Percentiles rank a stretch among this genome's conserved stretches.
Evolutionary conservation across 2,888 invertebrate species (phyloP).

Genomic region (Chirona hameri): DNA sequence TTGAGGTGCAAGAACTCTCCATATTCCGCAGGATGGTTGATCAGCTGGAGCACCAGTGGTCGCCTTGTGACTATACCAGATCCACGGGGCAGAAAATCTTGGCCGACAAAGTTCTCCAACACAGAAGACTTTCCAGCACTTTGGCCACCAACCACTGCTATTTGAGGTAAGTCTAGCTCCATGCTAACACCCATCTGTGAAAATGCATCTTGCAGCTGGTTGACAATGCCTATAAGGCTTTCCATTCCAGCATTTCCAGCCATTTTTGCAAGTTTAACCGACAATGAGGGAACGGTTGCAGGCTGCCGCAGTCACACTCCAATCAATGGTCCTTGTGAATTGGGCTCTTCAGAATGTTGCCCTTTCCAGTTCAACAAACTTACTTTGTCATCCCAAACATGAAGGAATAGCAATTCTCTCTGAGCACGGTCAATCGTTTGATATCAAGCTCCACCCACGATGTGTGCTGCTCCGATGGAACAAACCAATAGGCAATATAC

Average conservation of each 20-base stretch:
- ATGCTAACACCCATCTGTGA: slow-evolving; percentile 96
- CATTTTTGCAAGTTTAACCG: slow-evolving; percentile 38
- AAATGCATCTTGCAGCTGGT: slow-evolving; percentile 99
- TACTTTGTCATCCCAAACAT: too few species aligned
- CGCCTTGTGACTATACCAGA: slow-evolving; percentile 95
- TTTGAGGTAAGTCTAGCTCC: slow-evolving; percentile 98
- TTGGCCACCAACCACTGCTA: slow-evolving; percentile 99
- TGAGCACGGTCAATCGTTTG: too few species aligned
- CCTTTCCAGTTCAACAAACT: too few species aligned
- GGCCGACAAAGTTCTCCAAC: slow-evolving; percentile 99
- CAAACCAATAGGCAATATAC: too few species aligned
- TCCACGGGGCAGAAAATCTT: slow-evolving; percentile 92
- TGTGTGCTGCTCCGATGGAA: too few species aligned
- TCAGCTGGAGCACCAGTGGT: slow-evolving; percentile 89
- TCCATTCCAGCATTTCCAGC: slow-evolving; percentile 71
- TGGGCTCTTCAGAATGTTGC: too few species aligned
- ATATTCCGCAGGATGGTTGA: slow-evolving; percentile 79
- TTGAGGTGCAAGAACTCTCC: slow-evolving; percentile 98
- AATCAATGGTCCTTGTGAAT: too few species aligned
- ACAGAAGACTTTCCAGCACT: slow-evolving; percentile 99
- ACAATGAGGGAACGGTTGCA: too few species aligned
- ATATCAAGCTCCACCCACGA: too few species aligned
- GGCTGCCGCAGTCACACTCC: too few species aligned
- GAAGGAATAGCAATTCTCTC: too few species aligned
- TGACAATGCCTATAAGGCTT: slow-evolving; percentile 97